Conservation (phyloP, 2,888 invertebrate species). For the Athripsodes cinereus region DNA sequence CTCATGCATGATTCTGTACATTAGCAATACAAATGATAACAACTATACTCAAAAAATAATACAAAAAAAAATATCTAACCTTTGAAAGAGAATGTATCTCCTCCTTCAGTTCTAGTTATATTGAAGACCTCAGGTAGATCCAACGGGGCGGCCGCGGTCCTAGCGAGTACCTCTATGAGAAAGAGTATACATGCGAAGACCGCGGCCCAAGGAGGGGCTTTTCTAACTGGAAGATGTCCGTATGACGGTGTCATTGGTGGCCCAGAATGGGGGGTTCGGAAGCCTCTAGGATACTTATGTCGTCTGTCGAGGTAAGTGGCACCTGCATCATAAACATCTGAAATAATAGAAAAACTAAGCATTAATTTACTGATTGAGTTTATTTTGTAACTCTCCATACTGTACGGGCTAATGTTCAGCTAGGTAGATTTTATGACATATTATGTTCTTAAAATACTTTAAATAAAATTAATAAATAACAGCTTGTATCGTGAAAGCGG, state of each 20-base stretch:
- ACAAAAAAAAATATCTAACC: no score
- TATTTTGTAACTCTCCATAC: no score
- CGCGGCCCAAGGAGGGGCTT: conserved; percentile 13
- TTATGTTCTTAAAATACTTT: no score
- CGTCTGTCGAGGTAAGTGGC: not conserved
- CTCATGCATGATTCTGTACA: no score
- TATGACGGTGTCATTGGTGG: conserved; percentile 1
- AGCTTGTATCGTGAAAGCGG: no score
- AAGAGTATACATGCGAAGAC: conserved; percentile 8
- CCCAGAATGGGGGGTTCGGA: not conserved
- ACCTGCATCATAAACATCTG: not conserved
- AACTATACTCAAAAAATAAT: no score
- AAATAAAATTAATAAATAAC: no score
- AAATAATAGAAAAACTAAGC: not conserved
- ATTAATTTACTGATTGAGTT: no score
- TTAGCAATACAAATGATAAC: no score
- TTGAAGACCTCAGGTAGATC: conserved; percentile 42
- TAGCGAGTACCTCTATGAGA: conserved; percentile 5
- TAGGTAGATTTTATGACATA: no score
- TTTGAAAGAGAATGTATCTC: conserved; percentile 43
- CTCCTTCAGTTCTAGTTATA: conserved; percentile 42
- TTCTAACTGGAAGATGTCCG: not conserved
- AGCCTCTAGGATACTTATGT: not conserved
- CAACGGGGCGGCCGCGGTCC: conserved; percentile 20
- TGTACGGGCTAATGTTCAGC: no score